These are phyloP conservation scores for Pseudopleuronectes americanus DNA, from an alignment of 2,797 vertebrate species.

Conservation along the genomic window DNA sequence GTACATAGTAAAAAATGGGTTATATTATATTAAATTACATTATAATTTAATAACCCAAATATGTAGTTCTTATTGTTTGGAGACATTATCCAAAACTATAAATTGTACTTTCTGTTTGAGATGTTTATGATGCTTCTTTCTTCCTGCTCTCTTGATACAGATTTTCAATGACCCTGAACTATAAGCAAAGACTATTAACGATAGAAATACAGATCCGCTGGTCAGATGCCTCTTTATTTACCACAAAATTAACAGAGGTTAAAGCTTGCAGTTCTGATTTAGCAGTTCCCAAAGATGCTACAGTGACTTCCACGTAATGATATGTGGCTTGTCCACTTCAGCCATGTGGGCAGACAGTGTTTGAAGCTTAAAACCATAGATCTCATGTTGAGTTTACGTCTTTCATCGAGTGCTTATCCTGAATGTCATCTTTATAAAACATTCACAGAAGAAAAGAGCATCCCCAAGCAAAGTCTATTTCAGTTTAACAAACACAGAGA, in stretches of 20 bases:
- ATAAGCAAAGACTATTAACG: constrained; percentile 12
- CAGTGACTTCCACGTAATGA: constrained; percentile 46
- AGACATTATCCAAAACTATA: constrained; percentile 3
- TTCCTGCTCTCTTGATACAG: background rate
- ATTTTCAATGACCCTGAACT: background rate
- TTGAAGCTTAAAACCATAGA: constrained; percentile 34
- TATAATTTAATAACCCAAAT: background rate
- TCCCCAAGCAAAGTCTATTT: constrained; percentile 17
- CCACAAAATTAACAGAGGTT: constrained; percentile 17
- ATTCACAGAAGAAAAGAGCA: constrained; percentile 22
- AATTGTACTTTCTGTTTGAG: background rate
- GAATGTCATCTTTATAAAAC: constrained; percentile 51
- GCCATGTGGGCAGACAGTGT: constrained; percentile 24
- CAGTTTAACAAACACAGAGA: background rate
- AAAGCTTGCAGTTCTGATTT: constrained; percentile 26
- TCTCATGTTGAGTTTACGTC: constrained; percentile 44
- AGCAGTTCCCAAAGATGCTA: constrained; percentile 30
- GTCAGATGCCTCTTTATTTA: constrained; percentile 25
- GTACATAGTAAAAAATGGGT: background rate
- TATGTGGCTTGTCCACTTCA: constrained; percentile 49
- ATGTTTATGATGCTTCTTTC: background rate
- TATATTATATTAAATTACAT: no score
- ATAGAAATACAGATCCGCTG: constrained; percentile 8
- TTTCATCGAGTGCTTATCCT: constrained; percentile 41
- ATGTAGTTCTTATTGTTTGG: background rate